These are phyloP conservation scores for Pardosa pseudoannulata DNA, from an alignment of 2,888 invertebrate genomes.

Conservation along the genomic window DNA sequence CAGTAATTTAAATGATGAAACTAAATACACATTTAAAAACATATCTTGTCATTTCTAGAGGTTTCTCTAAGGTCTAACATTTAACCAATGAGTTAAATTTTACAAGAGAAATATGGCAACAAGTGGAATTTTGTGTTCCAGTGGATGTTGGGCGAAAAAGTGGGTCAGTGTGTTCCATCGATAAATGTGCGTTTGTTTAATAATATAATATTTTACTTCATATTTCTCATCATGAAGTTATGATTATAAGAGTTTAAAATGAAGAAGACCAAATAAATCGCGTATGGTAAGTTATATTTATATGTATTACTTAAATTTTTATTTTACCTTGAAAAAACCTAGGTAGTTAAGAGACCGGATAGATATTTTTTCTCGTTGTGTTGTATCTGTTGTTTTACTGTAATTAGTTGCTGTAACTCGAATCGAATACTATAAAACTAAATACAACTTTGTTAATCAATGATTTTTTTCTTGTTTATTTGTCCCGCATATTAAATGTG, in stretches of 20 bases:
- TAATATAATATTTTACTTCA: conserved; percentile 8
- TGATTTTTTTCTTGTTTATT: not conserved
- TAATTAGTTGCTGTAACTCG: not conserved
- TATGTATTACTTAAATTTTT: conserved; percentile 25
- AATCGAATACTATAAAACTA: not conserved
- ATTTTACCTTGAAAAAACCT: conserved; percentile 42
- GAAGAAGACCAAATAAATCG: conserved; percentile 7
- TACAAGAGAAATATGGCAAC: conserved; percentile 31
- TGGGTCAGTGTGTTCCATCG: conserved; percentile 59
- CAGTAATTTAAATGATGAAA: too few relatives aligned
- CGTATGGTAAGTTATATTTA: conserved; percentile 26
- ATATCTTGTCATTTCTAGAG: too few relatives aligned
- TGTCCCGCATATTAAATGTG: not conserved
- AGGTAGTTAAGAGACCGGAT: conserved; percentile 33
- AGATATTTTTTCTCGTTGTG: too few relatives aligned
- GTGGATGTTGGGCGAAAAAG: conserved; percentile 42
- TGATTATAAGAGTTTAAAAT: conserved; percentile 23
- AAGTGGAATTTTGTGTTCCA: conserved; percentile 28
- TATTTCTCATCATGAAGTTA: conserved; percentile 21
- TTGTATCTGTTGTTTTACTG: too few relatives aligned
- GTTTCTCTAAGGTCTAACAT: too few relatives aligned
- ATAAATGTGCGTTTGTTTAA: conserved; percentile 49
- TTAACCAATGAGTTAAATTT: not conserved
- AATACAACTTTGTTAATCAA: not conserved
- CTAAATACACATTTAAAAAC: too few relatives aligned